A percentile compares a stretch with the other conserved stretches of the same genome.
phyloP scores from a whole-genome alignment of 2,888 invertebrate genomes.

The Parnassius smintheus region DNA sequence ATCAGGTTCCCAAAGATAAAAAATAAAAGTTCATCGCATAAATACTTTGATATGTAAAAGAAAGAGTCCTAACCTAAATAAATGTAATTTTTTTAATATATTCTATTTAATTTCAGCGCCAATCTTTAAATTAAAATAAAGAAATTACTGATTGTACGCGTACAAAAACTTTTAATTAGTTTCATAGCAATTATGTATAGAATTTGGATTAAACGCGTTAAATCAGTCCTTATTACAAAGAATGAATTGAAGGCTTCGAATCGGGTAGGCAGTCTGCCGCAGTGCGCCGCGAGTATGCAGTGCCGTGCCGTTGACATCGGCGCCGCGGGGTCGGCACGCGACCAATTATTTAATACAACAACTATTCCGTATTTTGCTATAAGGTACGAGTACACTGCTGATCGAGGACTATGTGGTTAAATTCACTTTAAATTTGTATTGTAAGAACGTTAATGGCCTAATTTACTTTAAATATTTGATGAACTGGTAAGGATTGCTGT shows the following conservation, averaged over 20 bases:
- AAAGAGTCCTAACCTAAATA: too few species aligned
- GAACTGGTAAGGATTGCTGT: too few species aligned
- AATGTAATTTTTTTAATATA: too few species aligned
- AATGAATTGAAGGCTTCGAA: slow-evolving; percentile 31
- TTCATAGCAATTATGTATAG: not conserved
- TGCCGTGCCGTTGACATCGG: slow-evolving; percentile 67
- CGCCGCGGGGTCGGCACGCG: slow-evolving; percentile 70
- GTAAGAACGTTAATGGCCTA: not conserved
- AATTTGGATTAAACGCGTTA: slow-evolving; percentile 9
- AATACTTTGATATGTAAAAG: too few species aligned
- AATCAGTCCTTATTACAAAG: slow-evolving; percentile 6
- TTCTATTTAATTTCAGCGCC: too few species aligned
- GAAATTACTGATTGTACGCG: too few species aligned
- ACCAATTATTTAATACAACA: slow-evolving; percentile 61
- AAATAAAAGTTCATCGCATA: too few species aligned
- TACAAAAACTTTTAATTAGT: too few species aligned
- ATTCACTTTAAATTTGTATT: slow-evolving; percentile 8
- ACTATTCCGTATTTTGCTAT: slow-evolving; percentile 41
- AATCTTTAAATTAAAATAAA: too few species aligned
- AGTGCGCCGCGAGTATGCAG: slow-evolving; percentile 66
- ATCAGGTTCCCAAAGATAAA: too few species aligned
- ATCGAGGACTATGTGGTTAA: slow-evolving; percentile 33
- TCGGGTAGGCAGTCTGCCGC: slow-evolving; percentile 52
- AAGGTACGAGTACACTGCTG: slow-evolving; percentile 31
- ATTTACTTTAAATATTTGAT: not conserved